Evolutionary conservation across 2,113 vertebrate genomes (phyloP), one percentile per base, ranked within the genome.

Genomic region (Epinephelus cyanopodus): DNA sequence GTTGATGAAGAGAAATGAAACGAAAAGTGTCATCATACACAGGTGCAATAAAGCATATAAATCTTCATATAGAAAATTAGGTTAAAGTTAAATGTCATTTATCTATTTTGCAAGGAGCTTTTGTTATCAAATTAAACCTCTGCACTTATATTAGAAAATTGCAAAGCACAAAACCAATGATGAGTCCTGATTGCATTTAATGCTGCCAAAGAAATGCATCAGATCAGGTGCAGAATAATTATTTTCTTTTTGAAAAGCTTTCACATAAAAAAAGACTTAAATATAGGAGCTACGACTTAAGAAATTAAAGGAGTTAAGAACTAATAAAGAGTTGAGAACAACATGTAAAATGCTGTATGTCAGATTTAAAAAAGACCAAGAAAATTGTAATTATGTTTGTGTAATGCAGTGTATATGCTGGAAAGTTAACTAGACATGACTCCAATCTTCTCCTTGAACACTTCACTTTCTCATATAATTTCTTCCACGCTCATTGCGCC

Each of bases 1-100:
- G 57, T 47, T 23, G 17, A 63, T 45, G 53, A 76, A 52, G 54
- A 71, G 37, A 74, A 63, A 47, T 58, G 15, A 79, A 85, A 60
- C 4, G 72, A 52, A 58, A 39, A 45, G 0, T 65, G 9, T n/a
- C 8, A n/a, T 64, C 23, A 45, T n/a, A 62, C 17, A 70, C 29
- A 68, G 11, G n/a, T 69, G 33, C 25, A 77, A 60, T 57, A 39
- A 74, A 53, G 21, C 10, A 6, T 62, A 47, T 14, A 23, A 53
- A 73, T 72, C 19, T 25, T 29, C n/a, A 17, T 14, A 23, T 3
- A 52, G 7, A 29, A 63, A 61, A 69, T 39, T 0, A 6, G 19
- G 23, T 76, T 67, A 13, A 4, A 56, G 67, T 54, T 52, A 65
- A 61, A 37, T 25, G 14, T 45, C 19, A 33, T 56, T 68, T n/a